phyloP scores from a whole-genome alignment of 2,888 invertebrate species.

The Papilio gigon region DNA sequence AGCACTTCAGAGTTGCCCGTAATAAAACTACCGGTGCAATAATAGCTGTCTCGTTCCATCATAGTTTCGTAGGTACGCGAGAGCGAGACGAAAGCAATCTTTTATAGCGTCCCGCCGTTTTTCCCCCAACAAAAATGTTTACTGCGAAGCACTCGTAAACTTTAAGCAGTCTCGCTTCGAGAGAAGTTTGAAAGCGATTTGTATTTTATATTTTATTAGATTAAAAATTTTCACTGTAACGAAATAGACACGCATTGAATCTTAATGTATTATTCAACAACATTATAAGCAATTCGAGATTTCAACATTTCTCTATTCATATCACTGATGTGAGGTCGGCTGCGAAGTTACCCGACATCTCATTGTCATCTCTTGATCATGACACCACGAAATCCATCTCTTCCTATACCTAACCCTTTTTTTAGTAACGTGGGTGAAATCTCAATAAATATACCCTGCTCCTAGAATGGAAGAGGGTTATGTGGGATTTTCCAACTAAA shows the following conservation, averaged over 20 bases:
- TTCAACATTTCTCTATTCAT: too few species aligned
- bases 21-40: constrained; percentile 75
- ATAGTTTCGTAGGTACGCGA: constrained; percentile 68
- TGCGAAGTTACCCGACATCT: too few species aligned
- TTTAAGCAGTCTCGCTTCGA: constrained; percentile 68
- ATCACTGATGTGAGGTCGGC: too few species aligned
- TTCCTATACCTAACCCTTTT: too few species aligned
- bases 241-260: not conserved
- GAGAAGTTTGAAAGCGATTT: constrained; percentile 58
- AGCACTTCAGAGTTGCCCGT: constrained; percentile 57
- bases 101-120: constrained; percentile 73
- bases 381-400: too few species aligned
- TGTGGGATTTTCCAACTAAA: too few species aligned
- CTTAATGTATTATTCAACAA: not conserved
- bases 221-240: constrained; percentile 38
- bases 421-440: too few species aligned
- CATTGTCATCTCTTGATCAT: too few species aligned
- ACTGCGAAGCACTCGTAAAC: constrained; percentile 76
- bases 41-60: constrained; percentile 74
- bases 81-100: constrained; percentile 65
- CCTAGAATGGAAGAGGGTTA: too few species aligned
- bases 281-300: too few species aligned
- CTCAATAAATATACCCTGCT: too few species aligned
- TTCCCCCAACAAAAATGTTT: constrained; percentile 80
- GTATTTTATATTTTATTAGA: constrained; percentile 46